phyloP scores from a whole-genome alignment of 2,888 invertebrate species.

The Smittia aterrima region DNA sequence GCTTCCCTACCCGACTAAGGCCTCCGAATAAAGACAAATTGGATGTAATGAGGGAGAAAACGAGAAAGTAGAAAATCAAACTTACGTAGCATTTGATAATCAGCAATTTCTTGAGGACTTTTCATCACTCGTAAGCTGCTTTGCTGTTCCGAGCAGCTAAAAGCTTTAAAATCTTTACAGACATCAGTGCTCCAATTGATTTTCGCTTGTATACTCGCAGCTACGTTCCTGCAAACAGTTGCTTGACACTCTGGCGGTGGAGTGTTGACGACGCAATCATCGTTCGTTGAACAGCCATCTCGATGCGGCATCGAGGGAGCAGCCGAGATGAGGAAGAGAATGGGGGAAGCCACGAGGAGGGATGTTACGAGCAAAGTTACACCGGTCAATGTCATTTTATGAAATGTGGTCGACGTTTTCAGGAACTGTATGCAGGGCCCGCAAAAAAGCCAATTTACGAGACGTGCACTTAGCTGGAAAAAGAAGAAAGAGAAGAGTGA shows the following conservation, averaged over 20 bases:
- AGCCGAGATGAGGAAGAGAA: conserved; percentile 59
- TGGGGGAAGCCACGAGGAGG: conserved; percentile 60
- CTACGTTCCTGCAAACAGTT: conserved; percentile 49
- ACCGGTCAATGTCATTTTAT: conserved; percentile 60
- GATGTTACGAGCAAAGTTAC: conserved; percentile 62
- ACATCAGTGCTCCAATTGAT: conserved; percentile 53
- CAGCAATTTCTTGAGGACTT: conserved; percentile 53
- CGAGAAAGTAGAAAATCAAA: conserved; percentile 23
- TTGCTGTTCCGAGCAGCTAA: conserved; percentile 50
- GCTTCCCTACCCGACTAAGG: background rate
- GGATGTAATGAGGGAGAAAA: conserved; percentile 20
- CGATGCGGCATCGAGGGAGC: conserved; percentile 52
- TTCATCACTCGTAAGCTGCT: conserved; percentile 48
- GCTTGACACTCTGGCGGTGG: conserved; percentile 51
- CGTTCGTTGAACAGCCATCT: conserved; percentile 50
- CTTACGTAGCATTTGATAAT: conserved; percentile 53
- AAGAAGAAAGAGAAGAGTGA: background rate
- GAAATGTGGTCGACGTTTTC: conserved; percentile 58
- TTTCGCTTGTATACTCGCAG: conserved; percentile 51
- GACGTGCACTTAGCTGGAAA: conserved; percentile 16
- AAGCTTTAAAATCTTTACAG: conserved; percentile 52
- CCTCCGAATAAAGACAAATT: conserved; percentile 31
- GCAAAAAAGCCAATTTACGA: conserved; percentile 60
- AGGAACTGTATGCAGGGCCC: conserved; percentile 60
- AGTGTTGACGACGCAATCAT: conserved; percentile 49